Conservation (phyloP, 2,797 vertebrate genomes). For the Melanotaenia boesemani region DNA sequence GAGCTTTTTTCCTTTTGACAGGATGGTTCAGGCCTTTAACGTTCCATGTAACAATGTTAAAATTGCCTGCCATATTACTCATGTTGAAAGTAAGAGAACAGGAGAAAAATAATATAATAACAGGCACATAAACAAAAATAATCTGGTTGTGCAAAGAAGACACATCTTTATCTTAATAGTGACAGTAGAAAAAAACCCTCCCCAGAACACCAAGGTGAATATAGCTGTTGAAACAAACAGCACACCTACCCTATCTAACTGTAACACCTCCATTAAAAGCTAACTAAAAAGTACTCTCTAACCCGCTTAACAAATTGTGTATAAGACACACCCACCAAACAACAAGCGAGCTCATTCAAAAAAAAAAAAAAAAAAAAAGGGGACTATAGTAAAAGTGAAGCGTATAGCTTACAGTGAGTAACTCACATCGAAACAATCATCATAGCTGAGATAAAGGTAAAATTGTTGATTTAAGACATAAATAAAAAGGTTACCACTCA, state of each 20-base stretch:
- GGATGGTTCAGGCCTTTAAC: neutral
- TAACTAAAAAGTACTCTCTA: neutral
- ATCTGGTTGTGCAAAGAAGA: too few species aligned
- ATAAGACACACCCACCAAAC: neutral
- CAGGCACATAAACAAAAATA: too few species aligned
- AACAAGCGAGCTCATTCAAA: too few species aligned
- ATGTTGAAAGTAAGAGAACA: neutral
- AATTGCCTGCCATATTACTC: neutral
- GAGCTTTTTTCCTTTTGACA: neutral
- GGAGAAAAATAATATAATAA: neutral
- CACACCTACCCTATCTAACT: neutral
- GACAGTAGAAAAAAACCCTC: too few species aligned
- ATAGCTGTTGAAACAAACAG: neutral
- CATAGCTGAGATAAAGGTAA: too few species aligned
- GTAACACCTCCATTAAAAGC: neutral
- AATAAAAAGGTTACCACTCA: neutral
- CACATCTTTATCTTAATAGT: too few species aligned
- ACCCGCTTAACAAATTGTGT: too few species aligned
- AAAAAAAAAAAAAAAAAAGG: too few species aligned
- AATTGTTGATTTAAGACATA: neutral
- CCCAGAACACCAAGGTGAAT: too few species aligned
- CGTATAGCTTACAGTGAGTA: too few species aligned
- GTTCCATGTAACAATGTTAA: slow-evolving; percentile 1
- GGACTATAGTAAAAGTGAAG: too few species aligned
- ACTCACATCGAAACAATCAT: too few species aligned